Conservation (phyloP, 2,888 invertebrate species). For the Dorcus hopei region DNA sequence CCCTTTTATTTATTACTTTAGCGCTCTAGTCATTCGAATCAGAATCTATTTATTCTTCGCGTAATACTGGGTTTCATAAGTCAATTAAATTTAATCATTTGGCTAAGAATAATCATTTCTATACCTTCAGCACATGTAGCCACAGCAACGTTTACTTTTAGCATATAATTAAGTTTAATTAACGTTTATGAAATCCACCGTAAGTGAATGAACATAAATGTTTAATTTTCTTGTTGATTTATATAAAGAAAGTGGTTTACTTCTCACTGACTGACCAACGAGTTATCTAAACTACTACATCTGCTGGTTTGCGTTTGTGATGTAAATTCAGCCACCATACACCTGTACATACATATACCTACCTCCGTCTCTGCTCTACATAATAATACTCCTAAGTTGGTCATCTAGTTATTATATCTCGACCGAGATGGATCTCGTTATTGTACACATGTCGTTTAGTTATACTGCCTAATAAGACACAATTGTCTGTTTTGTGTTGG, state of each 20-base stretch:
- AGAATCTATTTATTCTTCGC: too few species aligned
- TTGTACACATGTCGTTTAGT: slow-evolving; percentile 40
- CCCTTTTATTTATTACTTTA: too few species aligned
- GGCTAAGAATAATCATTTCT: too few species aligned
- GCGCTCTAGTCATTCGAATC: too few species aligned
- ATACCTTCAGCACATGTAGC: too few species aligned
- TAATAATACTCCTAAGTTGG: slow-evolving; percentile 36
- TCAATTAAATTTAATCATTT: too few species aligned
- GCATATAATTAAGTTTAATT: too few species aligned
- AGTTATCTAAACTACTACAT: slow-evolving; percentile 42
- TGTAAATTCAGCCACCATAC: slow-evolving; percentile 37
- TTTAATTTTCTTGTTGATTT: too few species aligned
- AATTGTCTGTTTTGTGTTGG: slow-evolving; percentile 36
- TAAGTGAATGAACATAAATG: too few species aligned
- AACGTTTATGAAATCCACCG: too few species aligned
- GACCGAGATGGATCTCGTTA: slow-evolving; percentile 35
- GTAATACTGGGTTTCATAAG: too few species aligned
- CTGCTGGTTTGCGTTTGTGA: slow-evolving; percentile 41
- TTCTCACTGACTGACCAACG: slow-evolving; percentile 15
- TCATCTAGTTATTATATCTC: slow-evolving; percentile 30
- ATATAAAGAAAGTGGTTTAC: slow-evolving; percentile 14
- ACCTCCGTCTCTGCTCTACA: slow-evolving; percentile 37
- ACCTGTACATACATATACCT: slow-evolving; percentile 36
- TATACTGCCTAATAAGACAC: slow-evolving; percentile 41
- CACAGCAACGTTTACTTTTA: too few species aligned